Conservation (phyloP, 2,888 invertebrate species). For the Auanema sp. region DNA sequence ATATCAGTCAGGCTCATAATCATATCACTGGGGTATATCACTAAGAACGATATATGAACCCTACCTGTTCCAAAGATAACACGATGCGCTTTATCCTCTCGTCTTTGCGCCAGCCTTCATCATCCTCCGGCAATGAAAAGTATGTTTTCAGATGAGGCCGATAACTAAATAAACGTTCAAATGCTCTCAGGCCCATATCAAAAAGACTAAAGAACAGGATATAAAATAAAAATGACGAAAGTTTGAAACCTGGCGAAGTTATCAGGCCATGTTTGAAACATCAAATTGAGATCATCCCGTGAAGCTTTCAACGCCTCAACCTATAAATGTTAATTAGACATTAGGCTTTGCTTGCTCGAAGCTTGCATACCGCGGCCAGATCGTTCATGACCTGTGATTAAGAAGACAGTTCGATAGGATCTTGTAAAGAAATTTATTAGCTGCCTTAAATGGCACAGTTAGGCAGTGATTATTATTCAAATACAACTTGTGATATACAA, state of each 20-base stretch:
- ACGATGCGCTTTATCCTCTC: conserved; percentile 22
- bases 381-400: no score
- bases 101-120: conserved; percentile 12
- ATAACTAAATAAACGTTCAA: conserved; percentile 20
- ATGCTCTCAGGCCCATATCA: conserved; percentile 21
- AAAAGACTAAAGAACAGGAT: conserved; percentile 12
- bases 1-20: no score
- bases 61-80: conserved; percentile 19
- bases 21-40: no score
- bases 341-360: no score
- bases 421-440: no score
- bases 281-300: conserved; percentile 9
- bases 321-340: no score
- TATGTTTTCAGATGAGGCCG: conserved; percentile 13
- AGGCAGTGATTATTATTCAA: no score
- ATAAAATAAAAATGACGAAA: conserved; percentile 3
- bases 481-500: no score
- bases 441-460: no score
- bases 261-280: conserved; percentile 17
- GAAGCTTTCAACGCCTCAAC: conserved; percentile 6
- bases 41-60: neutral
- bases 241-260: conserved; percentile 16
- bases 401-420: no score
- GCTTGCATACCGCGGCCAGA: no score
- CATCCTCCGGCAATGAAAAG: conserved; percentile 6